phyloP scores from a whole-genome alignment of 2,888 invertebrate species.

The Aphodius sticticus region DNA sequence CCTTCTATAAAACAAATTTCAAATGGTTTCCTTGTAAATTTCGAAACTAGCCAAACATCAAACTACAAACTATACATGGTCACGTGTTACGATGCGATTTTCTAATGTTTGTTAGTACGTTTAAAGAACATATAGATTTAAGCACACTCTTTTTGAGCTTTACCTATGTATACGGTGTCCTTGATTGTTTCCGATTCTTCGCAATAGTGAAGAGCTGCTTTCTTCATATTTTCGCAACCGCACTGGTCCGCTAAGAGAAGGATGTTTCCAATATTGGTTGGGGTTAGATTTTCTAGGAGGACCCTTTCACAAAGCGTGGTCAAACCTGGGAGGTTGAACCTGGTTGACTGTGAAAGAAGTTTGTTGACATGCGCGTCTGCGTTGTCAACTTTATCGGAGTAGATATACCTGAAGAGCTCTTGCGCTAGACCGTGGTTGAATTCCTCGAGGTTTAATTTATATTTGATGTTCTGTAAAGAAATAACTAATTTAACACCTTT shows the following conservation, averaged over 20 bases:
- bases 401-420: constrained; percentile 64
- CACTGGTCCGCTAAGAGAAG: constrained; percentile 65
- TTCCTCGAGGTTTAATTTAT: constrained; percentile 59
- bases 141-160: constrained; percentile 27
- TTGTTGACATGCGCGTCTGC: constrained; percentile 61
- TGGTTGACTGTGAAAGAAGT: constrained; percentile 61
- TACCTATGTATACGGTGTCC: constrained; percentile 55
- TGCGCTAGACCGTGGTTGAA: constrained; percentile 58
- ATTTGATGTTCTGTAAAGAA: constrained; percentile 50
- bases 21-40: neutral
- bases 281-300: constrained; percentile 64
- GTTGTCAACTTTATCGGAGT: constrained; percentile 65
- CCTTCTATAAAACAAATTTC: constrained; percentile 30
- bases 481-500: constrained; percentile 1
- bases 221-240: constrained; percentile 62
- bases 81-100: neutral
- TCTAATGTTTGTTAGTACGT: constrained; percentile 16
- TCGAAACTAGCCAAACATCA: neutral
- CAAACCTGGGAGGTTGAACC: constrained; percentile 61
- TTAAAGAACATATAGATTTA: constrained; percentile 11
- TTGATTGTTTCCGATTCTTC: constrained; percentile 60
- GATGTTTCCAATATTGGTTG: constrained; percentile 63
- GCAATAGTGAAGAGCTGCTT: constrained; percentile 64
- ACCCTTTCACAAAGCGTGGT: constrained; percentile 64
- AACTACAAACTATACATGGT: neutral